A percentile compares a stretch with the other conserved stretches of the same genome.
Conservation (phyloP, 2,888 invertebrate species). For the Belgica antarctica region DNA sequence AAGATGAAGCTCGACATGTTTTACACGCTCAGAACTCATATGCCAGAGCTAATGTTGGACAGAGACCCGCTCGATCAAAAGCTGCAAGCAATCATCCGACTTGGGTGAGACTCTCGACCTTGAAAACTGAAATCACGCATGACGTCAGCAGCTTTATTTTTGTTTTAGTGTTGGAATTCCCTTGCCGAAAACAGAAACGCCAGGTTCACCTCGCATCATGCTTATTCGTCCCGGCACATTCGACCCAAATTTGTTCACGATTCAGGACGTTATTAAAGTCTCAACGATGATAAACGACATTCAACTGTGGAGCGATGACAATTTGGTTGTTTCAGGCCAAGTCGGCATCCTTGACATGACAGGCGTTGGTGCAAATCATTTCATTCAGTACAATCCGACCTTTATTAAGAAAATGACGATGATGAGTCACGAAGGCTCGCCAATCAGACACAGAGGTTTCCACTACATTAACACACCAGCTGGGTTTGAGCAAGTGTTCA, state of each 20-base stretch:
- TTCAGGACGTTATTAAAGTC: conserved; percentile 56
- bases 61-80: conserved; percentile 36
- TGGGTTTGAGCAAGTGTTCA: conserved; percentile 59
- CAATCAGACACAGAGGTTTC: conserved; percentile 57
- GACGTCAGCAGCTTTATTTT: not conserved
- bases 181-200: conserved; percentile 47
- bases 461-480: conserved; percentile 59
- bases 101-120: conserved; percentile 46
- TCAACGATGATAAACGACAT: conserved; percentile 60
- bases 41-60: conserved; percentile 57
- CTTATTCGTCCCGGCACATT: conserved; percentile 55
- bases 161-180: conserved; percentile 47
- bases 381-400: conserved; percentile 58
- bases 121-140: not conserved
- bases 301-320: conserved; percentile 59
- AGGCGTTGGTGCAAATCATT: conserved; percentile 55
- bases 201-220: conserved; percentile 53
- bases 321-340: conserved; percentile 56
- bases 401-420: conserved; percentile 58
- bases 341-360: conserved; percentile 58
- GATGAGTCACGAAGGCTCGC: conserved; percentile 58
- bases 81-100: conserved; percentile 45
- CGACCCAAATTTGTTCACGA: conserved; percentile 53
- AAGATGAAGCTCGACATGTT: conserved; percentile 57
- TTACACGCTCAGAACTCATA: conserved; percentile 55